These are phyloP conservation scores for Galbula dea DNA, from an alignment of 2,113 vertebrate genomes.

Conservation along the genomic window DNA sequence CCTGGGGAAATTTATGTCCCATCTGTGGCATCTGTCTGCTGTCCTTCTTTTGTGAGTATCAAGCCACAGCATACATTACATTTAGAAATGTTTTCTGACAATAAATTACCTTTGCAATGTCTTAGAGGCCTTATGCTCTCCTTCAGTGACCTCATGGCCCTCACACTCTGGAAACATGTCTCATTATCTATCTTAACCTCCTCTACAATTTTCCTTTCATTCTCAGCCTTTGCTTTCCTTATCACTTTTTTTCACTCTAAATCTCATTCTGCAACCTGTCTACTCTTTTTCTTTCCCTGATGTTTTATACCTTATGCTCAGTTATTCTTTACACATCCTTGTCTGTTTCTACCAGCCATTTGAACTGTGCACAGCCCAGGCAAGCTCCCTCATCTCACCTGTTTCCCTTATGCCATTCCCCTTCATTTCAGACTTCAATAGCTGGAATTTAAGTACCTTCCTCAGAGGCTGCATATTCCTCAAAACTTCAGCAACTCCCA, in stretches of 20 bases:
- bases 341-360: not conserved
- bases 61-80: constrained; percentile 58
- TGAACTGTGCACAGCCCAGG: not conserved
- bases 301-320: not conserved
- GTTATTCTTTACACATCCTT: not conserved
- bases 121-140: constrained; percentile 45
- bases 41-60: constrained; percentile 70
- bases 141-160: constrained; percentile 27
- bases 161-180: constrained; percentile 45
- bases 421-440: not conserved
- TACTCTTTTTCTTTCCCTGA: not conserved
- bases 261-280: constrained; percentile 1
- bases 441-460: not conserved
- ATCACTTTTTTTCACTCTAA: constrained; percentile 8
- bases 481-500: not conserved
- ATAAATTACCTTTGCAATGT: constrained; percentile 69
- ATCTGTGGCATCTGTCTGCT: constrained; percentile 63
- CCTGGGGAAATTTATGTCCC: constrained; percentile 69
- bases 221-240: constrained; percentile 61
- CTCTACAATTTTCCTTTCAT: constrained; percentile 49
- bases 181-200: constrained; percentile 67
- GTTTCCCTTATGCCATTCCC: not conserved
- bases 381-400: not conserved
- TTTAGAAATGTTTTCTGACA: constrained; percentile 68
- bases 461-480: not conserved